phyloP scores from a whole-genome alignment of 2,797 vertebrate genomes.

The Melanotaenia boesemani region DNA sequence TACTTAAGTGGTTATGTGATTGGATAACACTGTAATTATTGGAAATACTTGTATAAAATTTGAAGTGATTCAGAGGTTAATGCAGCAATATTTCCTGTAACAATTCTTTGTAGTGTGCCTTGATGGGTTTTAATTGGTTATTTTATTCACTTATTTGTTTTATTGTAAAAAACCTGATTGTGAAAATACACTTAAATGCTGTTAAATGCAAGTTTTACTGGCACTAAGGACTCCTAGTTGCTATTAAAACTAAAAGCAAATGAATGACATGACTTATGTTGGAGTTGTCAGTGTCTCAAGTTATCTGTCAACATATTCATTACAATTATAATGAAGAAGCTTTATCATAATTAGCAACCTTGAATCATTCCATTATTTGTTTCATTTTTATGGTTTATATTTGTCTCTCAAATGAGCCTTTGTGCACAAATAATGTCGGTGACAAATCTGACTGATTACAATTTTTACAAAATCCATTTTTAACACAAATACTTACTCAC shows the following conservation, averaged over 20 bases:
- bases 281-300: not conserved
- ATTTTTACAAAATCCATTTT: conserved; percentile 10
- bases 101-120: not conserved
- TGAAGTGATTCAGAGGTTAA: not conserved
- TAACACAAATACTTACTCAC: not conserved
- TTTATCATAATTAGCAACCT: not conserved
- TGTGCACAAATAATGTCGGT: not conserved
- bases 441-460: conserved; percentile 8
- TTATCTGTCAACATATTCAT: not conserved
- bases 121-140: not conserved
- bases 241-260: not conserved
- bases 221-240: not conserved
- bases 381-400: not conserved
- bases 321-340: no score
- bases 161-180: no score
- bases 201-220: not conserved
- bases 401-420: not conserved
- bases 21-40: conserved; percentile 11
- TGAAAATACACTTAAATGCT: not conserved
- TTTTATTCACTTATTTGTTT: not conserved
- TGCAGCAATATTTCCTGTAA: not conserved
- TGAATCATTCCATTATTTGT: not conserved
- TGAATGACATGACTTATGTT: not conserved
- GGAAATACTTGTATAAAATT: not conserved
- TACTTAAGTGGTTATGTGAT: conserved; percentile 3